These are phyloP conservation scores for Molorchus minor DNA, from an alignment of 2,888 invertebrate species.

Conservation along the genomic window DNA sequence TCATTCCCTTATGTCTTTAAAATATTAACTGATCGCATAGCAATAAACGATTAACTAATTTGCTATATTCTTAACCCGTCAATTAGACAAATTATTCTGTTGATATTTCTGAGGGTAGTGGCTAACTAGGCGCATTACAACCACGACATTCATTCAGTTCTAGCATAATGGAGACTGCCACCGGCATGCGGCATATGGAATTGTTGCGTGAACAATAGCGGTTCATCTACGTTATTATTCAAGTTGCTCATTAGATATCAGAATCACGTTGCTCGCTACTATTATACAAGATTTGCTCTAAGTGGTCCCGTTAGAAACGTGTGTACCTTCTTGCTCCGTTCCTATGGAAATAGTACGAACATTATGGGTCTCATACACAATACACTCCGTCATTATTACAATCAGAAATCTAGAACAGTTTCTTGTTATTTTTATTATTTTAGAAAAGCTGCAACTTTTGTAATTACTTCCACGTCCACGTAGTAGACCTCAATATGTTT, in stretches of 20 bases:
- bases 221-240: conserved; percentile 37
- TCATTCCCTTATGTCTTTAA: too few species aligned
- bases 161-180: conserved; percentile 24
- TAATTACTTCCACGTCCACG: too few species aligned
- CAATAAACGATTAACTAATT: too few species aligned
- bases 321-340: conserved; percentile 28
- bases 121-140: conserved; percentile 18
- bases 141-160: conserved; percentile 13
- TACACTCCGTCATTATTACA: conserved; percentile 34
- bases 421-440: too few species aligned
- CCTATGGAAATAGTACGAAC: conserved; percentile 31
- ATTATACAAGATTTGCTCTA: conserved; percentile 33
- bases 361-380: conserved; percentile 25
- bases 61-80: too few species aligned
- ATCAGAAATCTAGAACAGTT: conserved; percentile 38
- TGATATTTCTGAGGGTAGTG: too few species aligned
- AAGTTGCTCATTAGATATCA: conserved; percentile 36
- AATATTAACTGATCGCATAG: too few species aligned
- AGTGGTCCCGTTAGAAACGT: conserved; percentile 35
- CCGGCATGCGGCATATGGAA: conserved; percentile 32
- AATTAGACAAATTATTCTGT: too few species aligned
- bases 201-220: conserved; percentile 37
- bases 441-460: too few species aligned
- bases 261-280: conserved; percentile 32
- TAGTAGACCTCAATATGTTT: too few species aligned